Conservation (phyloP, 2,888 invertebrate genomes). For the Diogma glabrata region DNA sequence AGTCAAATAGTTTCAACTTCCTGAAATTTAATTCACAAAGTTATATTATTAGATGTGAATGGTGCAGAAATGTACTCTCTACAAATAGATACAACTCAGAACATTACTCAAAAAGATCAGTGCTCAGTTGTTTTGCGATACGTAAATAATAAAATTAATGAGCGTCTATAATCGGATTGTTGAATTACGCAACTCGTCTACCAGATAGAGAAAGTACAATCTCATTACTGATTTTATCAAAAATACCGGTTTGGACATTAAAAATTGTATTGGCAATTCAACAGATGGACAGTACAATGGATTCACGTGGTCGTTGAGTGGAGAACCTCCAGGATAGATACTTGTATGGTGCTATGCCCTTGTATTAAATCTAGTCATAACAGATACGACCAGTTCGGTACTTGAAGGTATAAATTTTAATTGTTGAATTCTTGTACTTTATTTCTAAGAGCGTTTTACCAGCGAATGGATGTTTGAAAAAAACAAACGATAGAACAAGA, state of each 20-base stretch:
- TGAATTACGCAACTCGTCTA: neutral
- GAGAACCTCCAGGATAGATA: neutral
- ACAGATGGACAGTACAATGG: neutral
- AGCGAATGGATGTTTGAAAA: neutral
- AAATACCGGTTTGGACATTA: too few species aligned
- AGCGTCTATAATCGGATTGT: neutral
- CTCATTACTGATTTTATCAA: too few species aligned
- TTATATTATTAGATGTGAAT: too few species aligned
- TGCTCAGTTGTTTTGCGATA: neutral
- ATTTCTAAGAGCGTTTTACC: neutral
- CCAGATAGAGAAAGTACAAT: neutral
- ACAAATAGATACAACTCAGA: too few species aligned
- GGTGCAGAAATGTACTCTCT: too few species aligned
- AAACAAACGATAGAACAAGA: neutral
- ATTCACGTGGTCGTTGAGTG: neutral
- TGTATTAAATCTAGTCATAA: neutral
- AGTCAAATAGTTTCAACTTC: too few species aligned
- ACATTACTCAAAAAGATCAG: constrained; percentile 1
- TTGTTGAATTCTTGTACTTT: neutral
- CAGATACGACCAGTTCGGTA: neutral
- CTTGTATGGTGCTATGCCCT: neutral
- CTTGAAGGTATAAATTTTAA: neutral
- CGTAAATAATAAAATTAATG: neutral
- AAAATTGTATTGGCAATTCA: neutral
- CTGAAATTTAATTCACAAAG: too few species aligned